Evolutionary conservation across 2,113 vertebrate genomes (phyloP), one percentile per base, ranked within the genome.

Genomic region (Sorex araneus): DNA sequence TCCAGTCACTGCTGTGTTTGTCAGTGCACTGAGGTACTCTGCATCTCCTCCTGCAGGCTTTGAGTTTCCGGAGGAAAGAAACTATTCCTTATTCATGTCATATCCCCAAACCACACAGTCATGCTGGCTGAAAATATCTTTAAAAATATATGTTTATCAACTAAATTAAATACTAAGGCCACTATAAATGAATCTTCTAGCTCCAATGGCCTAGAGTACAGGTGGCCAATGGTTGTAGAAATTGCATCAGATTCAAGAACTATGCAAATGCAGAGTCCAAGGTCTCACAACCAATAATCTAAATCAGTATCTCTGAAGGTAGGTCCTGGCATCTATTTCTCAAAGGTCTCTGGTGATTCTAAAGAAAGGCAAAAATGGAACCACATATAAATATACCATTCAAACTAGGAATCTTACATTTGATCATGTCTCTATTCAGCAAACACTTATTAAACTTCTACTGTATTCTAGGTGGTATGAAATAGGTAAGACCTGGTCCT

Each of bases 371-470:
- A 57, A 89, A 25, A 6, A 34, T 77, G 77, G 63, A 82, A 93
- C 32, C 43, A 87, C 13, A 73, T 50, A 87, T 30, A 66, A 66
- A 82, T 50, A 81, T 66, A 50, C 30, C 12, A n/a, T 32, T 89
- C 32, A 80, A 77, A 70, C 71, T 32, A 54, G 32, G 63, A 47
- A 54, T 30, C 43, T 86, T 23, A 76, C 47, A 54, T 81, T 63
- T 57, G 16, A 25, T 90, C 36, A 64, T 32, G 2, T 50, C 50
- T 28, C n/a, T 11, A 78, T 34, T 70, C 50, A 45, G 2, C 40
- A 74, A 69, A 78, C 10, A 66, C 21, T 83, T 74, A 74, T 34
- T 84, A 66, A 90, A 87, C 45, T 76, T 74, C 57, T 75, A 67
- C n/a, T 50, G 43, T 67, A 67, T 69, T 79, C 64, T 43, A 89